Evolutionary conservation across 2,113 vertebrate species (phyloP), one percentile per base, ranked within the genome.

Genomic region (Sterna hirundo): DNA sequence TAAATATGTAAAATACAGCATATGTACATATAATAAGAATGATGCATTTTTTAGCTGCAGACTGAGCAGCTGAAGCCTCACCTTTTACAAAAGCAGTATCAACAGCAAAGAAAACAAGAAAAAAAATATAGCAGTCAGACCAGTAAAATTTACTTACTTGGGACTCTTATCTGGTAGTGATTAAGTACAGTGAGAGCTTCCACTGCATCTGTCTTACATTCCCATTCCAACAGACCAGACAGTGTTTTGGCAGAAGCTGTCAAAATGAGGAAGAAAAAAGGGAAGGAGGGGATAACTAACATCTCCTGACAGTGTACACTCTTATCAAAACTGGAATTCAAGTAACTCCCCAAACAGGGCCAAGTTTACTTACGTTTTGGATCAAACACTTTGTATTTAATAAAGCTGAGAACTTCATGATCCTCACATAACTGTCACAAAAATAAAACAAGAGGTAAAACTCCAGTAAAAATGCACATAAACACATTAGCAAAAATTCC

Each of bases 91-190:
- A 86, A 60, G 25, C 44, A 57, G 8, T 30, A 62, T 38, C 23
- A 60, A 84, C 25, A 15, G 8, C 44, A 80, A 90, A 51, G 21
- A 54, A 88, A 94, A 65, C 11, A 83, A 78, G 27, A 27, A 49
- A n/a, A 52, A 72, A 42, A 46, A 8, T 32, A n/a, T 7, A 91
- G 46, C 54, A 86, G 44, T 29, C 42, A 81, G 27, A 78, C 34
- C 10, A 89, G 52, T 34, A 83, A 47, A 51, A 57, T 6, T n/a
- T 12, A 98, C 99, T 99, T 98, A 99, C 99, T 99, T 89, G 99
- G 99, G 96, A 99, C 99, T 98, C 99, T 98, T 96, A 99, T 99
- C 98, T 99, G 99, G 97, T 99, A 99, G 97, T 99, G 99, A 98
- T 99, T 99, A 89, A 99, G 99, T 47, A 99, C 99, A 44, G 99